phyloP scores from a whole-genome alignment of 2,888 invertebrate genomes.

The Melipona beecheii region DNA sequence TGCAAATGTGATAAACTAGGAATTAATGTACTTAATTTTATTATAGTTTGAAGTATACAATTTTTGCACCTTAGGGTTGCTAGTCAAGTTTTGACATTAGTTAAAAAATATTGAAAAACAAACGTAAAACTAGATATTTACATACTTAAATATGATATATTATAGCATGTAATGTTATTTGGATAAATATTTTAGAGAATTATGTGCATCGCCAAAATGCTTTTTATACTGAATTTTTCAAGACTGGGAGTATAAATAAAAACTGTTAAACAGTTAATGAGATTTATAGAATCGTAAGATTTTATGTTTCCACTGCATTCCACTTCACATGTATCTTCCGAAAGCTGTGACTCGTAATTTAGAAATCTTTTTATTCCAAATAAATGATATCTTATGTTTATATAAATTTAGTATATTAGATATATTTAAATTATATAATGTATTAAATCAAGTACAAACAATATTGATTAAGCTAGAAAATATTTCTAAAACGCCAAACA shows the following conservation, averaged over 20 bases:
- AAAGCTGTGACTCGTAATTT: conserved; percentile 58
- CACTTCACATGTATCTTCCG: conserved; percentile 57
- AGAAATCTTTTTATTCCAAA: conserved; percentile 69
- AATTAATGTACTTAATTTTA: conserved; percentile 80
- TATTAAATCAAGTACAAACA: conserved; percentile 76
- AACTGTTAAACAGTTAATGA: conserved; percentile 42
- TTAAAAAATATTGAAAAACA: conserved; percentile 25
- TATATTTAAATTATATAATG: conserved; percentile 64
- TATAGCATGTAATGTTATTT: conserved; percentile 53
- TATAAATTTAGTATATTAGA: conserved; percentile 61
- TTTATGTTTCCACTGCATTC: conserved; percentile 61
- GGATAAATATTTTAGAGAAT: conserved; percentile 62
- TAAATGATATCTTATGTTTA: conserved; percentile 44
- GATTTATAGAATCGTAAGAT: conserved; percentile 36
- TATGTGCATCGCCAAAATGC: conserved; percentile 54
- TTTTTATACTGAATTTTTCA: conserved; percentile 67
- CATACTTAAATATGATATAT: conserved; percentile 43
- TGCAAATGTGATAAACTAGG: conserved; percentile 80
- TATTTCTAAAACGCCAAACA: conserved; percentile 59
- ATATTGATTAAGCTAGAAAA: conserved; percentile 57
- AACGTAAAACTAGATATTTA: conserved; percentile 49
- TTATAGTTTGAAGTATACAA: conserved; percentile 59
- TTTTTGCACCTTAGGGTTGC: conserved; percentile 61
- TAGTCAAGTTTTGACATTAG: conserved; percentile 64
- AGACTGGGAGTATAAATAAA: conserved; percentile 61